Percentiles rank a stretch among this genome's conserved stretches.
phyloP scores from a whole-genome alignment of 2,113 vertebrate species.

The Kryptolebias marmoratus region DNA sequence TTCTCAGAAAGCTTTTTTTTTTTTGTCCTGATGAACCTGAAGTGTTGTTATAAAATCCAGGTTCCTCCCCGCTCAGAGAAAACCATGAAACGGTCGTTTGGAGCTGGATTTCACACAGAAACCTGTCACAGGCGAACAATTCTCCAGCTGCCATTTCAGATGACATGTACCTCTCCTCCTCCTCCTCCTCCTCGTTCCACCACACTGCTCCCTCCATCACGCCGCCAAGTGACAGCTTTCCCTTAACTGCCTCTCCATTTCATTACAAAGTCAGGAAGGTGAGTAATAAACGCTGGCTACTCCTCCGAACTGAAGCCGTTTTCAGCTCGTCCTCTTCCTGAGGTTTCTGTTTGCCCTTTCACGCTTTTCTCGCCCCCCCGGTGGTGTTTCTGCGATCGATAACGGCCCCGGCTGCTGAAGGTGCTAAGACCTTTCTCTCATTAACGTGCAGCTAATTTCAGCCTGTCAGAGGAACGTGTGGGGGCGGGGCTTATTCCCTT shows the following conservation, averaged over 20 bases:
- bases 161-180: neutral
- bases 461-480: conserved; percentile 44
- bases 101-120: conserved; percentile 1
- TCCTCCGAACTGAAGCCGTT: conserved; percentile 19
- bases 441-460: conserved; percentile 46
- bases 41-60: neutral
- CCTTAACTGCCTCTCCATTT: conserved; percentile 34
- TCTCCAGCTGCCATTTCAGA: conserved; percentile 7
- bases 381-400: conserved; percentile 55
- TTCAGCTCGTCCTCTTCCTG: conserved; percentile 9
- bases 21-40: neutral
- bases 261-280: conserved; percentile 39
- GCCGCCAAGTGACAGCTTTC: neutral
- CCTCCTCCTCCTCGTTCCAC: neutral
- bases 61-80: neutral
- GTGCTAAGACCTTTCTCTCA: conserved; percentile 69
- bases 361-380: conserved; percentile 69
- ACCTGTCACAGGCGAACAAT: neutral
- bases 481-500: conserved; percentile 58
- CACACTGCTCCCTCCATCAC: conserved; percentile 21
- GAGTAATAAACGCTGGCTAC: conserved; percentile 52
- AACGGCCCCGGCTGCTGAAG: conserved; percentile 25
- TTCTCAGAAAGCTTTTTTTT: neutral
- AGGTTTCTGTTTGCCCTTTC: conserved; percentile 58
- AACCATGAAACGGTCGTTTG: neutral